A percentile compares a stretch with the other conserved stretches of the same genome.
These are phyloP conservation scores for Hesperia comma DNA, from an alignment of 2,888 invertebrate genomes.

Conservation along the genomic window DNA sequence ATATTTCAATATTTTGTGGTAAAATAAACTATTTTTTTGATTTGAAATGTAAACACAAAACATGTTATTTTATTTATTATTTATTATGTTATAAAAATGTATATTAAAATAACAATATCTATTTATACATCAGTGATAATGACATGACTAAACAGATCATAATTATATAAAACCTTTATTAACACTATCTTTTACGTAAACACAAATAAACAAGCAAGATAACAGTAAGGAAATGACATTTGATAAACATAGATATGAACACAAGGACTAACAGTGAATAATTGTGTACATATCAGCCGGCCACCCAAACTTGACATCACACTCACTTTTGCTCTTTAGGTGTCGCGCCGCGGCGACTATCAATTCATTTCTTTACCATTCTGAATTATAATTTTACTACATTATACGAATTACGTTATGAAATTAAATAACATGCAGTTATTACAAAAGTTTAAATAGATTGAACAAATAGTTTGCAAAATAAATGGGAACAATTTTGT, in stretches of 20 bases:
- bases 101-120: too few relatives aligned
- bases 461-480: not conserved
- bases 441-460: not conserved
- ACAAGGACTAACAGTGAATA: constrained; percentile 22
- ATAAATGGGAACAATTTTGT: not conserved
- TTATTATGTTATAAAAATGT: too few relatives aligned
- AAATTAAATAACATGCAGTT: not conserved
- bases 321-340: constrained; percentile 18
- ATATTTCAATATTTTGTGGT: too few relatives aligned
- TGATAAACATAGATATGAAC: constrained; percentile 20
- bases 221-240: constrained; percentile 29
- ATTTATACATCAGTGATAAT: too few relatives aligned
- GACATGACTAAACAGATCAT: not conserved
- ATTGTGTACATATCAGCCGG: constrained; percentile 24
- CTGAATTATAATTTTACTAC: not conserved
- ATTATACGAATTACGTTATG: too few relatives aligned
- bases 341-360: not conserved
- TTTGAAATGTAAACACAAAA: too few relatives aligned
- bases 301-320: constrained; percentile 25
- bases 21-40: too few relatives aligned
- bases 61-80: too few relatives aligned
- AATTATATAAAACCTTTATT: not conserved
- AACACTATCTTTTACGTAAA: constrained; percentile 10
- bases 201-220: constrained; percentile 12
- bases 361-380: constrained; percentile 1